These are phyloP conservation scores for Anas capensis DNA, from an alignment of 2,797 vertebrate species.

Conservation along the genomic window DNA sequence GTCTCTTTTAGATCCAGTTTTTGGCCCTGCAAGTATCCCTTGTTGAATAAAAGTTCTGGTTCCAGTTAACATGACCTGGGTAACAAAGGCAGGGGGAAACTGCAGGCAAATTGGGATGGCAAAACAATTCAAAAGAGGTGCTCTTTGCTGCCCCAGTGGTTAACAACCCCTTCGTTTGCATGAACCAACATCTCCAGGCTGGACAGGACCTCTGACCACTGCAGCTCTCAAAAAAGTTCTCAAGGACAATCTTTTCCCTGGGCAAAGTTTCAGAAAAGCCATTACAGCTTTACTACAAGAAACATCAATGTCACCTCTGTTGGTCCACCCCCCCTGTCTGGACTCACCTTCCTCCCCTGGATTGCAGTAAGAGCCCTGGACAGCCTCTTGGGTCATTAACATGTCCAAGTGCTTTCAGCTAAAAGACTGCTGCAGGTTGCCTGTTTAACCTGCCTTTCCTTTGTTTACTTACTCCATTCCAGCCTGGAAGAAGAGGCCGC, in stretches of 20 bases:
- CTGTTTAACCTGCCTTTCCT: neutral
- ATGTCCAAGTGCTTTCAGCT: neutral
- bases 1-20: conserved; percentile 1
- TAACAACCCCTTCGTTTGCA: neutral
- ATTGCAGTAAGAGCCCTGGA: neutral
- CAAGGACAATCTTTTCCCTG: neutral
- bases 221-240: neutral
- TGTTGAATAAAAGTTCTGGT: conserved; percentile 1
- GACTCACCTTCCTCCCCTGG: neutral
- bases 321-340: neutral
- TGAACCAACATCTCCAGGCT: neutral
- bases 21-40: neutral
- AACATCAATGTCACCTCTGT: neutral
- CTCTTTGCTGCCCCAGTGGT: neutral
- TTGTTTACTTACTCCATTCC: neutral
- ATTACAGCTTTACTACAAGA: neutral
- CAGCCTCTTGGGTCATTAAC: neutral
- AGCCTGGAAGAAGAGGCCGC: neutral
- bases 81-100: neutral
- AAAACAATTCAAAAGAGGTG: neutral
- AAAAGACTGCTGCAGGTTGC: neutral
- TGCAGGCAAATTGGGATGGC: neutral
- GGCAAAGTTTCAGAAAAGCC: neutral
- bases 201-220: neutral
- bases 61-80: neutral